phyloP scores from a whole-genome alignment of 1,140 invertebrate species.

The Habropoda laboriosa region DNA sequence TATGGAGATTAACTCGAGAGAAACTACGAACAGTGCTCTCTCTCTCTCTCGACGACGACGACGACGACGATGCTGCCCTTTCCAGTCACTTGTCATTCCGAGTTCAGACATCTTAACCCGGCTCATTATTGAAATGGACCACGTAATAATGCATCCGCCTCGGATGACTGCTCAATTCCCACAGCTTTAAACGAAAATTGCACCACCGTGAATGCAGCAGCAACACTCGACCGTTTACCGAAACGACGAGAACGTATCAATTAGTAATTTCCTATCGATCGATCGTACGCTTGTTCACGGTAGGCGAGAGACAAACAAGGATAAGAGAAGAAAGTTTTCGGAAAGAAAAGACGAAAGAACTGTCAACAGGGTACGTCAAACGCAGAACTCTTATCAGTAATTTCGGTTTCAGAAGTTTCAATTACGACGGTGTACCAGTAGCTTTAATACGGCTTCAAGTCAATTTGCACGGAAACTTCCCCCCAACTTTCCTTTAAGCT shows the following conservation, averaged over 20 bases:
- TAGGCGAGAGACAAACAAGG: too few species aligned
- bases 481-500: conserved; percentile 16
- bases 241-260: not conserved
- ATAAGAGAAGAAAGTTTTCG: too few species aligned
- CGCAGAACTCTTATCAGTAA: conserved; percentile 10
- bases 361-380: conserved; percentile 1
- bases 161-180: not conserved
- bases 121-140: conserved; percentile 22
- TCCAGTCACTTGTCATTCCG: conserved; percentile 8
- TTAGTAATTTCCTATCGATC: not conserved
- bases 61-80: not conserved
- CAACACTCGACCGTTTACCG: not conserved
- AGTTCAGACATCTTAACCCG: conserved; percentile 14
- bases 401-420: conserved; percentile 50
- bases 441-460: conserved; percentile 23
- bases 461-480: conserved; percentile 48
- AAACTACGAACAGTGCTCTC: conserved; percentile 8
- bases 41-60: too few species aligned
- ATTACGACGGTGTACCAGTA: conserved; percentile 21
- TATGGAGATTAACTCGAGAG: conserved; percentile 39
- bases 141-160: not conserved
- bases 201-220: too few species aligned
- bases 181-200: not conserved
- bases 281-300: too few species aligned
- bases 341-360: not conserved